Base-by-base conservation (phyloP, 2,113 vertebrate genomes). In the Sardina pilchardus region DNA sequence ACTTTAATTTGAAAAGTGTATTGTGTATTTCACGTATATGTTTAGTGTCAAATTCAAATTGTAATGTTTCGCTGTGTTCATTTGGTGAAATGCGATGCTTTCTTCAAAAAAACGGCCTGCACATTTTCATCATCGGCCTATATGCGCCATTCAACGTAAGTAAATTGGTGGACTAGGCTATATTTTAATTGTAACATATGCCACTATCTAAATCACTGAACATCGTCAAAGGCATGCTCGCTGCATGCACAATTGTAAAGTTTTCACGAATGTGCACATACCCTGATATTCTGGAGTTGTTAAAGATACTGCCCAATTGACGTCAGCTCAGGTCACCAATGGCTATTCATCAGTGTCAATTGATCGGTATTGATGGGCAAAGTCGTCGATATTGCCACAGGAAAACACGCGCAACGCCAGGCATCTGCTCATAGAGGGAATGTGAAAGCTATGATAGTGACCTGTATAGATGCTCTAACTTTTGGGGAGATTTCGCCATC, bases 261-360 rank as follows among this genome's bases (percentile, higher is more conserved):
- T 78, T 78, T 78, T 78, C 10, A 78, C 71, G 71, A 34, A 78
- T 36, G 10, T 78, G 71, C 71, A 36, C 30, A 78, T 16, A 17
- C 71, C 71, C 30, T 78, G 71, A 36, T 78, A 12, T 78, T 78
- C 36, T 34, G 34, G 71, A 39, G 71, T 78, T 59, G 59, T 88
- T 82, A 88, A 93, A 92, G 75, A 88, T 85, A 88, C 85, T 85
- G 90, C 87, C 88, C 53, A 82, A 82, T 89, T 91, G 89, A 93
- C 92, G 92, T 94, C 92, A 92, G 85, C 92, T 86, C 86, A 87
- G 89, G 91, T 93, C 91, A 92, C 71, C 71, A 78, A 78, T 78
- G 34, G 88, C 88, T 86, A 92, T 94, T 90, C 91, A 93, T 94
- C 93, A 93, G 82, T 91, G 92, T 93, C 93, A 93, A 88, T 87